phyloP scores from a whole-genome alignment of 2,113 vertebrate genomes.

The Ovis aries region DNA sequence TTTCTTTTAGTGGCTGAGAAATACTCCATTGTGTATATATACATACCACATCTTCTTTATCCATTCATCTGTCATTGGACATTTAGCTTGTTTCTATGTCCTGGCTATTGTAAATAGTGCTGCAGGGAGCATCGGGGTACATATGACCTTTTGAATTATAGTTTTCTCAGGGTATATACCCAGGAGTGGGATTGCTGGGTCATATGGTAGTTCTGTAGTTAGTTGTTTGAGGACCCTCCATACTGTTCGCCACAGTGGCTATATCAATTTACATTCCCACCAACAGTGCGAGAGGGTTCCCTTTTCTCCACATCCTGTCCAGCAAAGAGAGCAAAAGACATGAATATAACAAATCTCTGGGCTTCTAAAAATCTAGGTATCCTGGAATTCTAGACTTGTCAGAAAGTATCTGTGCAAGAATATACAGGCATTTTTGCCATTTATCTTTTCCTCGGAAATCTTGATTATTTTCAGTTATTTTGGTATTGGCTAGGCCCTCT shows the following conservation, averaged over 20 bases:
- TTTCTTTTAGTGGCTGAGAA: neutral
- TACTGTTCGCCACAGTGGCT: neutral
- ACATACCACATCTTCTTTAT: neutral
- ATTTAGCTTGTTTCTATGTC: neutral
- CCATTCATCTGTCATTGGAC: neutral
- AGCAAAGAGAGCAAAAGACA: neutral
- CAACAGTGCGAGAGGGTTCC: neutral
- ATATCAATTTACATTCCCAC: neutral
- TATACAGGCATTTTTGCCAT: neutral
- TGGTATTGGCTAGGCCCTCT: neutral
- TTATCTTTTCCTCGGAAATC: neutral
- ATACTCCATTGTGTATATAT: neutral
- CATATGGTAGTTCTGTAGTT: neutral
- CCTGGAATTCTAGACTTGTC: neutral
- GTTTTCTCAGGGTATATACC: neutral
- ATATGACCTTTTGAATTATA: neutral
- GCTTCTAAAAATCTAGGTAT: neutral
- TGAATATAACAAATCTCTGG: neutral
- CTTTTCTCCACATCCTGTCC: neutral
- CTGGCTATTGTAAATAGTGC: neutral
- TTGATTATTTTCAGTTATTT: neutral
- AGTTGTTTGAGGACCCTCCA: neutral
- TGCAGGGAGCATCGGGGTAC: neutral
- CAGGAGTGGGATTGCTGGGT: neutral
- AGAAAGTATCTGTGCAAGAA: neutral